Base-by-base conservation (phyloP, 2,888 invertebrate species). In the Heterodera filipjevi region DNA sequence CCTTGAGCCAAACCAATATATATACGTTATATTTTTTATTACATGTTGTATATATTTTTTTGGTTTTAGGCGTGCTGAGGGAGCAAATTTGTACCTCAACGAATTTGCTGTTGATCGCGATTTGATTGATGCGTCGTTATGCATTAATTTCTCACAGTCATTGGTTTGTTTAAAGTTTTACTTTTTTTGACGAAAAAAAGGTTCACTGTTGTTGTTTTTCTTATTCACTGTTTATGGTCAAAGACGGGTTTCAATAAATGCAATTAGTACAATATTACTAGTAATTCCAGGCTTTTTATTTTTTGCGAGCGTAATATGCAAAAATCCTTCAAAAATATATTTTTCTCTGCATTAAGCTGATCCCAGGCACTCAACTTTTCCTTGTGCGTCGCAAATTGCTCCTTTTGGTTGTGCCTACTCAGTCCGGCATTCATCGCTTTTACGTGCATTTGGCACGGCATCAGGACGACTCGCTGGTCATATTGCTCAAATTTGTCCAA, bases 401-500 rank as follows among this genome's bases (percentile, higher is more conserved):
- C 8, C 68, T 75, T 12, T 78, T 87, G 22, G 81, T 86, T 1
- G 86, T 87, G 8, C 86, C 87, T 12, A 87, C 87, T 1, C 86
- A 86, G 44, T 85, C 85, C 10, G 82, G 85, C n/a, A 80, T 87
- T 44, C 86, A 87, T 76, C 82, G 86, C 16, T 85, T 87, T 78
- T 78, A 81, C 27, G 49, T 83, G 70, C 76, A 72, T 32, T 59
- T 83, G 71, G 64, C 59, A 35, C 66, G 73, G 22, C 76, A 81
- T 30, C 66, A 59, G 8, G 66, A 75, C 22, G 75, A 75, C 32
- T 75, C 75, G 66, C 68, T 75, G 53, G 80, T 80, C 35, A n/a
- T 33, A 44, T 59, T 71, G 19, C 2, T n/a, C 59, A 27, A n/a
- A 27, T 22, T 53, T 22, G 22, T 53, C 22, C 53, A 19, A 19